These are phyloP conservation scores for Lepeophtheirus nordmannii DNA, from an alignment of 2,888 invertebrate species.

Conservation along the genomic window DNA sequence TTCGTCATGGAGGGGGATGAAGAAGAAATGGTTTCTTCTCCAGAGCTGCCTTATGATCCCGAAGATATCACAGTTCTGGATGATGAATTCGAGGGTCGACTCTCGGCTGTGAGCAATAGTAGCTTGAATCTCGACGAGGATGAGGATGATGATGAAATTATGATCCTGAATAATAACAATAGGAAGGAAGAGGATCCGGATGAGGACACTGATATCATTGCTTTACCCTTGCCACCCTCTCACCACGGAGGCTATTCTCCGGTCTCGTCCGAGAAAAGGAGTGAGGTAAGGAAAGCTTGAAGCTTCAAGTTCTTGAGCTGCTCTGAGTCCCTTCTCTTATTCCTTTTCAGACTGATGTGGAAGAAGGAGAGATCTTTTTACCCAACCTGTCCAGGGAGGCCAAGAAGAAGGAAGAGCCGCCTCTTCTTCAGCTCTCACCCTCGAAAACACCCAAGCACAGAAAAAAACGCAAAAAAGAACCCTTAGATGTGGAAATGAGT, in stretches of 20 bases:
- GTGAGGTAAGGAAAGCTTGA: background rate
- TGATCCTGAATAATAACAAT: background rate
- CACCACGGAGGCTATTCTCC: background rate
- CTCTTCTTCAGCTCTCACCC: background rate
- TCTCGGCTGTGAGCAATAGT: conserved; percentile 7
- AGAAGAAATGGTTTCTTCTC: no score
- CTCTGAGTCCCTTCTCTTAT: background rate
- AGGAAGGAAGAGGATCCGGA: background rate
- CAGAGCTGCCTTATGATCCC: no score
- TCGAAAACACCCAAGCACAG: background rate
- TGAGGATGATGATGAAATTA: background rate
- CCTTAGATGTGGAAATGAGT: conserved; percentile 14
- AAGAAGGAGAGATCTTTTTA: conserved; percentile 6
- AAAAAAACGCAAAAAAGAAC: conserved; percentile 15
- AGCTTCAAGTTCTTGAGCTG: background rate
- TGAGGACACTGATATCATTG: background rate
- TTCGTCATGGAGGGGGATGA: background rate
- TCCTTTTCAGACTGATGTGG: background rate
- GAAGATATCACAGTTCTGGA: background rate
- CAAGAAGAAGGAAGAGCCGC: background rate
- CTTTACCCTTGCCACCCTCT: no score
- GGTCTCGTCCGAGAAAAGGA: background rate
- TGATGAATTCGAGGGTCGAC: background rate
- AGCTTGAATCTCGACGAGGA: background rate
- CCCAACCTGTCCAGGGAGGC: background rate